phyloP scores from a whole-genome alignment of 2,113 vertebrate species.

The Microcebus tavaratra region DNA sequence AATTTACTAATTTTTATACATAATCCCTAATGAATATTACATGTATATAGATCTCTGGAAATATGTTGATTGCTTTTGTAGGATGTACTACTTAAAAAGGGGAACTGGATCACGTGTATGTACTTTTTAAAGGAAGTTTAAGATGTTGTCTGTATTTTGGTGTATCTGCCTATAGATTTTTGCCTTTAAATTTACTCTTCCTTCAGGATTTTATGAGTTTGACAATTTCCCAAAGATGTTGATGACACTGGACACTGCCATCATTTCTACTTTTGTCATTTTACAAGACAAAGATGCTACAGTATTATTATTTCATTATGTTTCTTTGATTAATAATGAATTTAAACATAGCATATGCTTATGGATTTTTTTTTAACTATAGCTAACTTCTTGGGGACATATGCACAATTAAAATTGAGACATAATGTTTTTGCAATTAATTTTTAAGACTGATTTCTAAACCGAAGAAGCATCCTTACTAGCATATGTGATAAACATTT shows the following conservation, averaged over 20 bases:
- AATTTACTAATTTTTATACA: not conserved
- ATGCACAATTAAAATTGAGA: not conserved
- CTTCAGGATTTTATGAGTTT: not conserved
- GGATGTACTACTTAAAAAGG: not conserved
- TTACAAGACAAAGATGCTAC: not conserved
- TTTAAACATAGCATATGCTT: not conserved
- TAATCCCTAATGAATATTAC: not conserved
- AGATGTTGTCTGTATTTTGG: rapidly evolving
- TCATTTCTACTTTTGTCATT: not conserved
- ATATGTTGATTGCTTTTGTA: not conserved
- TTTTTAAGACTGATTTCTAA: not conserved
- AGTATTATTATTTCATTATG: not conserved
- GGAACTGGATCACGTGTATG: not conserved
- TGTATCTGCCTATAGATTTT: not conserved
- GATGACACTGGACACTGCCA: not conserved
- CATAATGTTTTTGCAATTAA: not conserved
- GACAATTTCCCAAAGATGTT: not conserved
- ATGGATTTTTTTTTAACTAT: not conserved
- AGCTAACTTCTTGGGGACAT: not conserved
- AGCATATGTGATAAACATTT: not conserved
- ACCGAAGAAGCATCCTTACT: not conserved
- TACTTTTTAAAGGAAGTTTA: not conserved
- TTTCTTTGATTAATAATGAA: not conserved
- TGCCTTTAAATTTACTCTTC: not conserved
- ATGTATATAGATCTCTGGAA: not conserved